These are phyloP conservation scores for Papilio elwesi DNA, from an alignment of 2,888 invertebrate species.

Conservation along the genomic window DNA sequence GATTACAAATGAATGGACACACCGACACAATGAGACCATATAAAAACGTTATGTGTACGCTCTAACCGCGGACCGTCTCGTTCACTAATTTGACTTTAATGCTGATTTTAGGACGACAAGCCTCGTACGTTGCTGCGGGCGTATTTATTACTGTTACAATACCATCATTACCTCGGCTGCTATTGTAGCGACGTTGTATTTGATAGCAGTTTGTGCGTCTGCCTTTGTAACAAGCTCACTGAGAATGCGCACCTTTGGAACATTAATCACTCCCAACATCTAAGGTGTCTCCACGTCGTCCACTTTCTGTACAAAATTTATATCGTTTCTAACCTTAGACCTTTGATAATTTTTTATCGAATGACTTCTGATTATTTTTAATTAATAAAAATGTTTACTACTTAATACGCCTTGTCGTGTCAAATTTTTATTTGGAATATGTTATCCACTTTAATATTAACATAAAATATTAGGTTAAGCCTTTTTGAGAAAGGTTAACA, in stretches of 20 bases:
- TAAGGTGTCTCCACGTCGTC: neutral
- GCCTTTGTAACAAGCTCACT: slow-evolving; percentile 15
- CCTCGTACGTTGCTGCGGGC: slow-evolving; percentile 11
- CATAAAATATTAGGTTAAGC: too few species aligned
- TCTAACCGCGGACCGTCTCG: slow-evolving; percentile 23
- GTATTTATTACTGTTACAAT: slow-evolving; percentile 31
- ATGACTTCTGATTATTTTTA: too few species aligned
- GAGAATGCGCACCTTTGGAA: neutral
- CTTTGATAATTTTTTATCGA: neutral
- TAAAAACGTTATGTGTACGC: slow-evolving; percentile 37
- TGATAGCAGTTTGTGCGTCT: slow-evolving; percentile 14
- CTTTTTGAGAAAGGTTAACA: too few species aligned
- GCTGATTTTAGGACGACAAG: slow-evolving; percentile 36
- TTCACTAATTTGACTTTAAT: slow-evolving; percentile 39
- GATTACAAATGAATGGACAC: slow-evolving; percentile 44
- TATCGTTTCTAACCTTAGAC: neutral
- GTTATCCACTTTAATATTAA: too few species aligned
- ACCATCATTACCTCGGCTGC: slow-evolving; percentile 23
- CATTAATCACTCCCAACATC: slow-evolving; percentile 8
- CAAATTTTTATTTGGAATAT: too few species aligned
- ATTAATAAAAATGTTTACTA: too few species aligned
- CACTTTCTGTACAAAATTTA: neutral
- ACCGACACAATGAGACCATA: slow-evolving; percentile 39
- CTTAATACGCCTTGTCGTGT: too few species aligned
- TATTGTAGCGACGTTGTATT: slow-evolving; percentile 19